phyloP scores from a whole-genome alignment of 2,797 vertebrate genomes.

The Siniperca scherzeri region DNA sequence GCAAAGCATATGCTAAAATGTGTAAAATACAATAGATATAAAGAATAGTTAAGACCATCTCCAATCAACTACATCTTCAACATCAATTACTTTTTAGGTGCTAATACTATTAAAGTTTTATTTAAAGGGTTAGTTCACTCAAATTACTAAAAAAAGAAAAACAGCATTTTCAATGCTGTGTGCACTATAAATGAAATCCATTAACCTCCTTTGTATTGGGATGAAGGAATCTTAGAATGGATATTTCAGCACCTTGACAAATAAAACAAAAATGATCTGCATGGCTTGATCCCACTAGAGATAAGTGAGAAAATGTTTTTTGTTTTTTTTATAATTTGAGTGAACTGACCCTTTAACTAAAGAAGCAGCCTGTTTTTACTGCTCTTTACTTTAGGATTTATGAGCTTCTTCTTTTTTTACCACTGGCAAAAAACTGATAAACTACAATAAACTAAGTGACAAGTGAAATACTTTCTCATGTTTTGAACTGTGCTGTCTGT shows the following conservation, averaged over 20 bases:
- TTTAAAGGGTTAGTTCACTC: background rate
- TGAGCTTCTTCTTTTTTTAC: background rate
- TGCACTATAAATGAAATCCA: background rate
- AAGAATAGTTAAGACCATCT: background rate
- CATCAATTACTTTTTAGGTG: too few species aligned
- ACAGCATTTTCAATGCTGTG: background rate
- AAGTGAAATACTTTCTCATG: background rate
- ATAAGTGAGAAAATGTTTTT: background rate
- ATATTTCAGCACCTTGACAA: conserved; percentile 13
- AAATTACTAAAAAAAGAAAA: background rate
- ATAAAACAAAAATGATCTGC: conserved; percentile 15
- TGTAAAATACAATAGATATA: background rate
- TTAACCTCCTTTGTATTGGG: background rate
- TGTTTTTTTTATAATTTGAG: background rate
- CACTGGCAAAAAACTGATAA: background rate
- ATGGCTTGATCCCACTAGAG: background rate
- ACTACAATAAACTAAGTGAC: background rate
- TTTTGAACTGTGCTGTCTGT: background rate
- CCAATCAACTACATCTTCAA: background rate
- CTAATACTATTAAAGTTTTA: background rate
- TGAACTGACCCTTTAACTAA: conserved; percentile 12
- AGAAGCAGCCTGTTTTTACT: background rate
- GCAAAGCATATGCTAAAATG: background rate
- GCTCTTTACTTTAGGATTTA: background rate
- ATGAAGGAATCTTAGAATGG: background rate